Evolutionary conservation across 1,140 invertebrate species (phyloP).

Genomic region (Gonatopus flavifemur): DNA sequence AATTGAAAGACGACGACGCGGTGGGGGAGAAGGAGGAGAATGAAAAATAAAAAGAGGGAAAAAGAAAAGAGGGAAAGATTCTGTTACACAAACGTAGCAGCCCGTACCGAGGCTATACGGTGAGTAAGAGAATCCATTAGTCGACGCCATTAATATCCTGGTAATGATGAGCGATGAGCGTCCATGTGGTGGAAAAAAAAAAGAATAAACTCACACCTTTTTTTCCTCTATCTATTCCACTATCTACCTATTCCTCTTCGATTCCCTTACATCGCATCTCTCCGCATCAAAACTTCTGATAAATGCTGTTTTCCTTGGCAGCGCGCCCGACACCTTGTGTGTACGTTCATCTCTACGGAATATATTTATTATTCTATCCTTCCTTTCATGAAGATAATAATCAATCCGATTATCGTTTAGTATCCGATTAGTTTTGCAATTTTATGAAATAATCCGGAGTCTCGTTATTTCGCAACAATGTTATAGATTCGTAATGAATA

Average conservation of each 20-base stretch:
- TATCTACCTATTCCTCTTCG: neutral
- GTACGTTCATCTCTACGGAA: too few species aligned
- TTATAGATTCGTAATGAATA: too few species aligned
- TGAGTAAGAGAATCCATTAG: slow-evolving; percentile 52
- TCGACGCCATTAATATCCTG: slow-evolving; percentile 44
- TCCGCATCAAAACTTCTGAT: slow-evolving; percentile 32
- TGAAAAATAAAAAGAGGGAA: neutral
- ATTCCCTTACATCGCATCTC: neutral
- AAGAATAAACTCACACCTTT: too few species aligned
- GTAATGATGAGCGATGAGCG: slow-evolving; percentile 47
- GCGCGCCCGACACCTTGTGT: slow-evolving; percentile 40
- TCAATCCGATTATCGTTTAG: too few species aligned
- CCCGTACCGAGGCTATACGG: slow-evolving; percentile 30
- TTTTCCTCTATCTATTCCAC: too few species aligned
- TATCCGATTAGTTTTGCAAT: too few species aligned
- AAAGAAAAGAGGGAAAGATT: slow-evolving; percentile 12
- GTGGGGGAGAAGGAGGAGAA: neutral
- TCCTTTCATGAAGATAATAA: too few species aligned
- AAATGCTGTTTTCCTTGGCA: slow-evolving; percentile 44
- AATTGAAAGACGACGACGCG: slow-evolving; percentile 6
- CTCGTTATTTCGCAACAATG: too few species aligned
- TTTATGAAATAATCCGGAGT: too few species aligned
- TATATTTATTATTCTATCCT: too few species aligned
- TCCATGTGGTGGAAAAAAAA: slow-evolving; percentile 18
- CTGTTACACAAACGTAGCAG: slow-evolving; percentile 26